These are phyloP conservation scores for Caerostris darwini DNA, from an alignment of 1,140 invertebrate species.

Conservation along the genomic window DNA sequence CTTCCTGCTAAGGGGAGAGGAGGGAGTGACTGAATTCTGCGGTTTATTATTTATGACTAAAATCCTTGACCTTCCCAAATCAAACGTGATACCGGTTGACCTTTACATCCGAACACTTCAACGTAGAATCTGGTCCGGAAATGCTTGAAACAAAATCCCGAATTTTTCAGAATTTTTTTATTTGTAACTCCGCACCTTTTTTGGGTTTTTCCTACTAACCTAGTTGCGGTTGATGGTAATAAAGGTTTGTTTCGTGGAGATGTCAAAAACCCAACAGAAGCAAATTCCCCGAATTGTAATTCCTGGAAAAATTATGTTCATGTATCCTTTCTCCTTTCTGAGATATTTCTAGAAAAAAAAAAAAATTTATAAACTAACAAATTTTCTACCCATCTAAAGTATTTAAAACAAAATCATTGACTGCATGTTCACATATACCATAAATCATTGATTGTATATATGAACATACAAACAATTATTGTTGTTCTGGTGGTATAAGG, in stretches of 20 bases:
- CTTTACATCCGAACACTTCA: not conserved
- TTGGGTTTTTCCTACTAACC: constrained; percentile 28
- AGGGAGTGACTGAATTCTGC: not conserved
- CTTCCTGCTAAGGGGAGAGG: not conserved
- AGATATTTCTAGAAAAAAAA: no score
- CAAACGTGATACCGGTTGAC: not conserved
- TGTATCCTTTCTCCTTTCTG: no score
- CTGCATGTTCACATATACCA: no score
- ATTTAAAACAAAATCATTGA: no score
- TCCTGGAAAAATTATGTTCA: no score
- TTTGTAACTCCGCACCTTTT: not conserved
- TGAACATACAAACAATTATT: no score
- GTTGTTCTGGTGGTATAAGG: no score
- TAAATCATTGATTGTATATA: no score
- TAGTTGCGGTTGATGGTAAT: not conserved
- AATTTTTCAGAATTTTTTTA: not conserved
- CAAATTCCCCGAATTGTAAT: no score
- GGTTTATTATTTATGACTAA: not conserved
- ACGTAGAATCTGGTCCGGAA: constrained; percentile 37
- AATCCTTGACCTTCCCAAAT: constrained; percentile 44
- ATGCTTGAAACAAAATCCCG: not conserved
- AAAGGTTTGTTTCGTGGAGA: not conserved
- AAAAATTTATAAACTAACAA: no score
- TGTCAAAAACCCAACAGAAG: no score
- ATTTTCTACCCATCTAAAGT: no score